Conservation (phyloP, 2,888 invertebrate species). For the Sarcophaga variegata region DNA sequence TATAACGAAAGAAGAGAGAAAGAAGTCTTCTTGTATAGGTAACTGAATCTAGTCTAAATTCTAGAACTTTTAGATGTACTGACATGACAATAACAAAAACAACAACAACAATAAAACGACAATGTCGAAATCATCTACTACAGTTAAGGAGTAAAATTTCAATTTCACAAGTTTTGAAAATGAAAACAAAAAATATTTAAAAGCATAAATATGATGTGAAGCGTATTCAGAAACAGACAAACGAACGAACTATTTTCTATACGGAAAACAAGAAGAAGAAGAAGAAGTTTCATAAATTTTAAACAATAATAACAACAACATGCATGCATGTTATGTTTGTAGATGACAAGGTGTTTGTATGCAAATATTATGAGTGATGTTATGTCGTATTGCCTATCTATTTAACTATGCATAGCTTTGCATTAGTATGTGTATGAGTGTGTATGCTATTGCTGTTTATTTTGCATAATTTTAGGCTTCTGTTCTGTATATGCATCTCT, state of each 20-base stretch:
- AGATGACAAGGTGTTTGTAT: constrained; percentile 40
- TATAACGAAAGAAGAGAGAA: background rate
- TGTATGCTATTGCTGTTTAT: background rate
- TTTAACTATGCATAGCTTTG: background rate
- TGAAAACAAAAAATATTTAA: constrained; percentile 10
- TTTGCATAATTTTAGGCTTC: constrained; percentile 25
- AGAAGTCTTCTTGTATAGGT: background rate
- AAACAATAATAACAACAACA: constrained; percentile 19
- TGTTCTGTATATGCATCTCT: background rate
- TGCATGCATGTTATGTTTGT: constrained; percentile 20
- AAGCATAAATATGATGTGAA: constrained; percentile 44
- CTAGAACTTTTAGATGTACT: background rate
- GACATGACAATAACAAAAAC: background rate
- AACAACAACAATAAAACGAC: background rate
- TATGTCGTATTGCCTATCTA: background rate
- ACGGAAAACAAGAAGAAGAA: constrained; percentile 11
- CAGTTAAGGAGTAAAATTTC: constrained; percentile 1
- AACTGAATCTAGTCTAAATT: background rate
- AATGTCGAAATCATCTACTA: background rate
- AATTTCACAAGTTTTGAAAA: constrained; percentile 32
- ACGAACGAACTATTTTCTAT: background rate
- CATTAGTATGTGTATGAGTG: background rate
- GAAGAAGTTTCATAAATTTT: constrained; percentile 24
- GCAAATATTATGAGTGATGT: constrained; percentile 17
- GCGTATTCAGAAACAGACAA: constrained; percentile 60